Base-by-base conservation (phyloP, 2,888 invertebrate genomes). In the Sialis lutaria region DNA sequence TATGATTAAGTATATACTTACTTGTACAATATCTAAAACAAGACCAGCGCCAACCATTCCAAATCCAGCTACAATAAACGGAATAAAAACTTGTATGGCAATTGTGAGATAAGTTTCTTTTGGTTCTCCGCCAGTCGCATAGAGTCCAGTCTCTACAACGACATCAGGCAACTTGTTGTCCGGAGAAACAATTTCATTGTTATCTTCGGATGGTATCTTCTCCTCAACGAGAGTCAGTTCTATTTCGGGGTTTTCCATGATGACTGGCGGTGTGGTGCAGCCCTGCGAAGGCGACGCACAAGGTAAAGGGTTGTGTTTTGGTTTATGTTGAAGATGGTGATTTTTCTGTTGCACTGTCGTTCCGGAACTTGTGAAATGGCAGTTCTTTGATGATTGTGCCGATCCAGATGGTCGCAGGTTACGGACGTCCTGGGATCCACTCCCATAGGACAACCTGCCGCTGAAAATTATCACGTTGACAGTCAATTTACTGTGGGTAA, bases 11-110 rank as follows among this genome's bases (percentile, higher is more conserved):
- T n/a, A n/a, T n/a, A n/a, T 10, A 46, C 59, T 57, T 63, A 79
- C 79, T 69, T 82, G 80, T 52, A 83, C 82, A 54, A 70, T 65
- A 61, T 83, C 82, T 49, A 85, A 68, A 40, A 83, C 79, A 50
- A 83, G 65, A 46, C 85, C 85, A 50, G 85, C 84, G 50, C 77
- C 77, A 32, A 86, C 84, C 77, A 82, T 85, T 42, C 84, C 84
- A 58, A 82, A 72, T 31, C 84, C 84, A 50, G 84, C 83, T 48
- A 85, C 73, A 49, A 83, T 66, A 61, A 82, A 83, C 12, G 84
- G 84, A 57, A 75, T 72, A 55, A 73, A 72, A 34, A 85, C 81
- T 67, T 85, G 78, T 52, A 77, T 67, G 32, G 74, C 70, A 53
- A 77, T 74, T 33, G 74, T 70, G 51, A 72, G 64, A 59, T 74